A percentile compares a stretch with the other conserved stretches of the same genome.
These are phyloP conservation scores for Jordanella pulchra DNA, from an alignment of 2,797 vertebrate species.

Conservation along the genomic window DNA sequence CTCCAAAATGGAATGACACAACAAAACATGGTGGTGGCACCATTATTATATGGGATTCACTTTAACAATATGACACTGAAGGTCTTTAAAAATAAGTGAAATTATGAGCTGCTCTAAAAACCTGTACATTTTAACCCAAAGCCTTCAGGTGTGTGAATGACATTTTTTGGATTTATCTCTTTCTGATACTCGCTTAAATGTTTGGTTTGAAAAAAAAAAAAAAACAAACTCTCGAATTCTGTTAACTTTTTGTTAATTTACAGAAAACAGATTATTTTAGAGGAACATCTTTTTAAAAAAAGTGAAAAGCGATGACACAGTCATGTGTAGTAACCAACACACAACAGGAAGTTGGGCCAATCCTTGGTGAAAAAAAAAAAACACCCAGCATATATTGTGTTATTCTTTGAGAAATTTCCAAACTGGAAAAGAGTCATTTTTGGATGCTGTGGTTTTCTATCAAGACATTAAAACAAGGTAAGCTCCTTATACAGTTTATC, in stretches of 20 bases:
- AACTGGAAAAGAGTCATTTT: neutral
- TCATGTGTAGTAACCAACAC: neutral
- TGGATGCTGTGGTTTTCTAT: neutral
- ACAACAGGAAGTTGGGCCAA: conserved; percentile 41
- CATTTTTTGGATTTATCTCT: no score
- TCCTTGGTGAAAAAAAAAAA: neutral
- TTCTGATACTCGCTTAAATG: no score
- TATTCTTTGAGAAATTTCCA: conserved; percentile 1
- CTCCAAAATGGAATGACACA: neutral
- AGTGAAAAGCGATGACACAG: conserved; percentile 2
- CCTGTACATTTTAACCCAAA: neutral
- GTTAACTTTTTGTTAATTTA: neutral
- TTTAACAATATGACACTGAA: neutral
- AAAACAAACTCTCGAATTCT: no score
- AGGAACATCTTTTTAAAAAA: neutral
- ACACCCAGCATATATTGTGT: neutral
- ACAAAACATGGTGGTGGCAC: neutral
- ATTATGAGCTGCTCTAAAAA: neutral
- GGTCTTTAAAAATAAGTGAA: neutral
- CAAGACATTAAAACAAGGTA: conserved; percentile 29
- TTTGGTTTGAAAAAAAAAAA: no score
- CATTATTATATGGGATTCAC: neutral
- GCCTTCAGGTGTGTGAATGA: neutral
- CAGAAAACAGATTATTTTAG: neutral
- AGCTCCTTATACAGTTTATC: conserved; percentile 11